Evolutionary conservation across 2,888 invertebrate genomes (phyloP).

Genomic region (Hypercompe scribonia): DNA sequence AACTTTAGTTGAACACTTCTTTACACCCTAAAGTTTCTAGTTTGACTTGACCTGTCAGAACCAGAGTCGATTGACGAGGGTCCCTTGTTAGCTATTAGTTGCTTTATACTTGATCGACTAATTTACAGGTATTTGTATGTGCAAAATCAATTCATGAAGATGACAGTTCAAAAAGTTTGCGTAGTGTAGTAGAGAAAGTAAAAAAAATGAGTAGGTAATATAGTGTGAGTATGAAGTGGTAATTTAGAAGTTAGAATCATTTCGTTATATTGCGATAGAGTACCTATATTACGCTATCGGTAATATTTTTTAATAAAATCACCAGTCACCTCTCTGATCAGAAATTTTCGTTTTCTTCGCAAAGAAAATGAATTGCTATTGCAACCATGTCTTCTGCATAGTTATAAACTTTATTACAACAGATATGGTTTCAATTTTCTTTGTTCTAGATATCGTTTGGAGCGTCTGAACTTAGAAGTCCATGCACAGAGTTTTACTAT

Average conservation of each 20-base stretch:
- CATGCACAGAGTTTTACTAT: neutral
- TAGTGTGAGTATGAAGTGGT: too few relatives aligned
- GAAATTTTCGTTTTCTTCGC: too few relatives aligned
- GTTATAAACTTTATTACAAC: neutral
- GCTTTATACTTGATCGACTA: slow-evolving; percentile 66
- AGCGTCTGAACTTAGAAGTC: neutral
- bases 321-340: too few relatives aligned
- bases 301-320: too few relatives aligned
- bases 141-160: slow-evolving; percentile 40
- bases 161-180: slow-evolving; percentile 34
- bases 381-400: neutral
- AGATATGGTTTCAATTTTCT: neutral
- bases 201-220: too few relatives aligned
- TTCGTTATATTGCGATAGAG: too few relatives aligned
- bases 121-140: slow-evolving; percentile 37
- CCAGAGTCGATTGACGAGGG: slow-evolving; percentile 76
- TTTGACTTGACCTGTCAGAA: slow-evolving; percentile 64
- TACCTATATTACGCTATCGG: too few relatives aligned
- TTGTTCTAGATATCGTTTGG: neutral
- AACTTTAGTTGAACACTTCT: slow-evolving; percentile 39
- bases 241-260: neutral
- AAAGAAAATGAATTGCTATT: neutral
- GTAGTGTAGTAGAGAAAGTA: neutral
- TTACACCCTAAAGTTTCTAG: slow-evolving; percentile 49
- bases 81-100: slow-evolving; percentile 70